A percentile compares a stretch with the other conserved stretches of the same genome.
These are phyloP conservation scores for Diplogasteroides magnus DNA, from an alignment of 1,140 invertebrate genomes.

Conservation along the genomic window DNA sequence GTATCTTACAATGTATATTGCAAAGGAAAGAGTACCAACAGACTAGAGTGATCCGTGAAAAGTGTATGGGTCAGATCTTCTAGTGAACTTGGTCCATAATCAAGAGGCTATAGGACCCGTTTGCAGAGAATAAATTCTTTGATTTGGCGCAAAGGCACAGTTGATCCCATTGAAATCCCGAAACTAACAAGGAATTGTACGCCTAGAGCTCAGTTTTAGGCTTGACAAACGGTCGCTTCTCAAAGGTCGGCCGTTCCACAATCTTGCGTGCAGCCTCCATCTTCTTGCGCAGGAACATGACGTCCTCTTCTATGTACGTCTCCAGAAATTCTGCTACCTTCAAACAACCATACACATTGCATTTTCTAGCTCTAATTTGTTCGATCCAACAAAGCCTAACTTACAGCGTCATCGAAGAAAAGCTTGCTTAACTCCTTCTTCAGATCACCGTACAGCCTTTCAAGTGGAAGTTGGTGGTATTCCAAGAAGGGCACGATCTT, in stretches of 20 bases:
- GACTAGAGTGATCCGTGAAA: no score
- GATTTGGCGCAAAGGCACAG: no score
- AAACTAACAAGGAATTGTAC: no score
- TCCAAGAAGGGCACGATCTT: constrained; percentile 44
- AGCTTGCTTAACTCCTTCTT: constrained; percentile 34
- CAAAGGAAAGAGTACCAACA: no score
- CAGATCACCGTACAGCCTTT: constrained; percentile 36
- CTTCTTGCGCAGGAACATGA: background rate
- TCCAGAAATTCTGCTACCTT: background rate
- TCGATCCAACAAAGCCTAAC: background rate
- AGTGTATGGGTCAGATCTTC: no score
- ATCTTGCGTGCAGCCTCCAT: background rate
- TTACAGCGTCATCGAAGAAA: constrained; percentile 27
- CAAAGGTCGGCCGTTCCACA: background rate
- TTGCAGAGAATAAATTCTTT: no score
- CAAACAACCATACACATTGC: background rate
- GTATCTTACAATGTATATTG: no score
- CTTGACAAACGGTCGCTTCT: background rate
- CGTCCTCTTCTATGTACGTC: background rate
- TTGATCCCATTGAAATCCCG: no score
- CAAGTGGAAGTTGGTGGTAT: constrained; percentile 34
- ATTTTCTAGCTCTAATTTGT: background rate
- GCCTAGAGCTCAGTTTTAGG: no score
- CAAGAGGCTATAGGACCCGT: no score
- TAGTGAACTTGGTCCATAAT: no score